Percentiles rank a stretch among this genome's conserved stretches.
Evolutionary conservation across 2,113 vertebrate species (phyloP).

Genomic region (Noturus placidus): DNA sequence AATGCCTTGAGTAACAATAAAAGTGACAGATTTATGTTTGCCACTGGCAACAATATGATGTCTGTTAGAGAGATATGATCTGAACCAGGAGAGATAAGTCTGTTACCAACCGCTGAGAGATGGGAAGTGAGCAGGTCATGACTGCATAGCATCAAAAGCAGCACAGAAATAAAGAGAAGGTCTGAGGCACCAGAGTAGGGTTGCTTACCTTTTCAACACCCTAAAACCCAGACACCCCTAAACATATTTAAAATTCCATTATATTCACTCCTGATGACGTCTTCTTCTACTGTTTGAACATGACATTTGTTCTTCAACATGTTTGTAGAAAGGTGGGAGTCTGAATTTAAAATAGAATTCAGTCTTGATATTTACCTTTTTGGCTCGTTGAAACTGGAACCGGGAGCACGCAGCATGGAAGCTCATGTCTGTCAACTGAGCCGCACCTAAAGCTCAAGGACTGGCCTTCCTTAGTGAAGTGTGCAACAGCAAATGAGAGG

Average conservation of each 20-base stretch:
- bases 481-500: background rate
- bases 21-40: conserved; percentile 16
- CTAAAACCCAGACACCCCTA: background rate
- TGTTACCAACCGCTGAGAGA: background rate
- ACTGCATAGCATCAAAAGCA: background rate
- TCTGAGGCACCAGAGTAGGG: background rate
- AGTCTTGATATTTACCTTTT: background rate
- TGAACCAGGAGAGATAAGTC: background rate
- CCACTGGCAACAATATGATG: conserved; percentile 49
- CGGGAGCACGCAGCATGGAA: background rate
- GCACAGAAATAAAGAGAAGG: background rate
- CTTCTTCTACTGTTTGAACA: background rate
- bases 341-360: background rate
- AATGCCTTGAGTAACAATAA: conserved; percentile 16
- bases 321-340: background rate
- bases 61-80: conserved; percentile 56
- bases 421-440: background rate
- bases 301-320: background rate
- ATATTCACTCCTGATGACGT: background rate
- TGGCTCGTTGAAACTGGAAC: background rate
- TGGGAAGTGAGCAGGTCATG: background rate
- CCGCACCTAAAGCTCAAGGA: too few relatives aligned
- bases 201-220: background rate
- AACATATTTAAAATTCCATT: background rate
- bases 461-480: background rate